Evolutionary conservation across 2,888 invertebrate species (phyloP), one percentile per base, ranked within the genome.

Genomic region (Gymnocheta viridis): DNA sequence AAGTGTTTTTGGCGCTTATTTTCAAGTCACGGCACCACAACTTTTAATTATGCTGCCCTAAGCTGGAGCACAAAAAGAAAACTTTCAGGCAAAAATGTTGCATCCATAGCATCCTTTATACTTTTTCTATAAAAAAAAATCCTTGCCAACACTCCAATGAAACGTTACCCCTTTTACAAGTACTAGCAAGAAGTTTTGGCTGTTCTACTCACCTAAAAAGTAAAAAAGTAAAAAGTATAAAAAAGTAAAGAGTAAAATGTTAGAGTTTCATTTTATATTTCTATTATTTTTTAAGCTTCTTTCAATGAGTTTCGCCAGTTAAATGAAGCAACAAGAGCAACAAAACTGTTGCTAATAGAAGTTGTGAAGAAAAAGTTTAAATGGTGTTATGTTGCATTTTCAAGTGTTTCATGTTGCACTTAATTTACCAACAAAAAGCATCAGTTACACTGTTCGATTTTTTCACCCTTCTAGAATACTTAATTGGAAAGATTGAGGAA

Each of bases 1-100:
- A 90, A 90, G 90, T 89, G 89, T 87, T 88, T 88, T 86, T 86
- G 86, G 82, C 84, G 78, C 85, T 82, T 81, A 58, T 58, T 77
- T 73, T 67, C 84, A 73, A 84, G 81, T 69, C 84, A 74, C 66
- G 84, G 67, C 82, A 85, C 82, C 84, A 82, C 85, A 86, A 86
- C 85, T 86, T 86, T 86, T 86, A 86, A 86, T 86, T 86, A 86
- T 82, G 82, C 70, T 62, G 76, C 74, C 80, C 70, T 73, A 73
- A 82, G 74, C 74, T 77, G 72, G 4, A 80, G 58, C 24, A 67
- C 47, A 4, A 32, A 17, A 38, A 78, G 10, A 24, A 82, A 85
- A 85, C 60, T 85, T 85, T 72, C 58, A 60, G 58, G 49, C 60
- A 58, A 85, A 79, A 82, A 78, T 82, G 82, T 70, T 74, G 83